phyloP scores from a whole-genome alignment of 2,797 vertebrate genomes.

The Cetoscarus ocellatus region DNA sequence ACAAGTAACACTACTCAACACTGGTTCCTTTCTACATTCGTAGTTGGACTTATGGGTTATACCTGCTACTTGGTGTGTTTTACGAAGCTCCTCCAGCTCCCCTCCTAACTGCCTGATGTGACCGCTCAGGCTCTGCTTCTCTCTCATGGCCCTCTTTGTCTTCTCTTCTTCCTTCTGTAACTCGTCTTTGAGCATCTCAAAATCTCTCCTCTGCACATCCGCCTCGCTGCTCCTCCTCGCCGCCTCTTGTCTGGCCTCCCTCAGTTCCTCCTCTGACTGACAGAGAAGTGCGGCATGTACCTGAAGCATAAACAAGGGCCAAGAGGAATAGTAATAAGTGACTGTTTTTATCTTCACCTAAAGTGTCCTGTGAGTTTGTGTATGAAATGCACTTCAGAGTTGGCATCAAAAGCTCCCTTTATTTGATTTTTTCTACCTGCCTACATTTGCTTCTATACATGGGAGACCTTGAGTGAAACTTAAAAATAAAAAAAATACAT shows the following conservation, averaged over 20 bases:
- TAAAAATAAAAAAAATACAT: constrained; percentile 6
- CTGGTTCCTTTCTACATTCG: too few species aligned
- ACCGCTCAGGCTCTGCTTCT: constrained; percentile 53
- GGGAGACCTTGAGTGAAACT: constrained; percentile 21
- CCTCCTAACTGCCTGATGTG: constrained; percentile 35
- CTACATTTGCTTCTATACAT: constrained; percentile 27
- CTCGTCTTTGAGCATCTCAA: constrained; percentile 47
- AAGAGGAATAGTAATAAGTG: constrained; percentile 12
- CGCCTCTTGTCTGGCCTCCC: constrained; percentile 51
- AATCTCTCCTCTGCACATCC: constrained; percentile 36
- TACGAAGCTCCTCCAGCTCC: constrained; percentile 56
- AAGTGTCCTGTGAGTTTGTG: constrained; percentile 2
- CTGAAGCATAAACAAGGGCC: constrained; percentile 32
- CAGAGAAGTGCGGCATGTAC: constrained; percentile 39
- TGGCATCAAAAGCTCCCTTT: constrained; percentile 23
- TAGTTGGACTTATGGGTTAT: neutral
- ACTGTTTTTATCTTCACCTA: constrained; percentile 9
- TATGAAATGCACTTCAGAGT: constrained; percentile 17
- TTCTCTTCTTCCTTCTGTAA: constrained; percentile 47
- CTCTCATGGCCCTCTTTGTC: constrained; percentile 37
- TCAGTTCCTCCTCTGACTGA: constrained; percentile 59
- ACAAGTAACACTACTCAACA: too few species aligned
- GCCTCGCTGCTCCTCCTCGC: constrained; percentile 39
- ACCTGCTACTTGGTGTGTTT: constrained; percentile 66
- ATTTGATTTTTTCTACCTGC: constrained; percentile 12